phyloP scores from a whole-genome alignment of 1,140 invertebrate species.

The Drosophila cardini region DNA sequence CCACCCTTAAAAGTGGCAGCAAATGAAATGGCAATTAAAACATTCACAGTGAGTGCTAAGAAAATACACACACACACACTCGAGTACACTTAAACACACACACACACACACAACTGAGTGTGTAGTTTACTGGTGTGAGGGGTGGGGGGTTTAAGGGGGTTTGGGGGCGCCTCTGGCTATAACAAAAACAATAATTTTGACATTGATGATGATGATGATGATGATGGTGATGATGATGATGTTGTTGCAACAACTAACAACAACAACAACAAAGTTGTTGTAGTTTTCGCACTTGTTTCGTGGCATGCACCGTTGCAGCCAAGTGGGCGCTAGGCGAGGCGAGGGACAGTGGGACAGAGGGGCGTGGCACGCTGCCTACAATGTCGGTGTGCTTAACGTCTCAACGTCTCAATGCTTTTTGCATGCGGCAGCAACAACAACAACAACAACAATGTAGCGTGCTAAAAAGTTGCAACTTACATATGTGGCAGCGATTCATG shows the following conservation, averaged over 20 bases:
- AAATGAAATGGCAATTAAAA: slow-evolving; percentile 31
- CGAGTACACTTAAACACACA: neutral
- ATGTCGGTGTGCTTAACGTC: slow-evolving; percentile 49
- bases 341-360: neutral
- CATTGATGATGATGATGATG: slow-evolving; percentile 75
- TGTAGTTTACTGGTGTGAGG: neutral
- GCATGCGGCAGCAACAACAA: slow-evolving; percentile 55
- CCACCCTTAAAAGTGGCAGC: neutral
- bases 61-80: slow-evolving; percentile 1
- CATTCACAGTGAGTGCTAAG: slow-evolving; percentile 21
- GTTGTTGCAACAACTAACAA: slow-evolving; percentile 36
- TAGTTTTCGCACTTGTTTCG: slow-evolving; percentile 50
- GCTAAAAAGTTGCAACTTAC: slow-evolving; percentile 79
- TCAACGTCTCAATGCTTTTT: slow-evolving; percentile 51
- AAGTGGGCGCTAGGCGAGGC: too few species aligned
- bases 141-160: neutral
- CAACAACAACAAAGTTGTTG: slow-evolving; percentile 53
- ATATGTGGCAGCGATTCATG: slow-evolving; percentile 43
- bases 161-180: slow-evolving; percentile 32
- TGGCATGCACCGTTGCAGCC: neutral
- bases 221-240: slow-evolving; percentile 73
- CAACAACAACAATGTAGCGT: slow-evolving; percentile 60
- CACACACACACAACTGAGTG: slow-evolving; percentile 1
- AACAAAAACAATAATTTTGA: slow-evolving; percentile 80
- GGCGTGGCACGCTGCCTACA: neutral